Conservation (phyloP, 2,888 invertebrate genomes). For the Leptogaster cylindrica region DNA sequence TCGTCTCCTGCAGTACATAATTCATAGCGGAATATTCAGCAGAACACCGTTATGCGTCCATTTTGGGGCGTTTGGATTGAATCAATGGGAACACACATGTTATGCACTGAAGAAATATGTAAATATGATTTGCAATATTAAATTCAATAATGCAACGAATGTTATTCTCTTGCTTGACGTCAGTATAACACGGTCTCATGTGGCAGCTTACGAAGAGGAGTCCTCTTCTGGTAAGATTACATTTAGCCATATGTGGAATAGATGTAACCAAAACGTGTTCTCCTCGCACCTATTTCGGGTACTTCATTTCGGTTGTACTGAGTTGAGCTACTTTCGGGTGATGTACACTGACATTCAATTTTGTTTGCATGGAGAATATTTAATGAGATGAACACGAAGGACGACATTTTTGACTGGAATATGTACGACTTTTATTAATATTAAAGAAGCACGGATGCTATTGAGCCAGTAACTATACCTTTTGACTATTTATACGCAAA, state of each 20-base stretch:
- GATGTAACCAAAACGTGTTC: conserved; percentile 20
- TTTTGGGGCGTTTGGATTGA: neutral
- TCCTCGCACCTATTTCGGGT: conserved; percentile 29
- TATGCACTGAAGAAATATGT: conserved; percentile 8
- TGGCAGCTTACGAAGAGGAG: conserved; percentile 15
- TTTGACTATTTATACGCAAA: too few relatives aligned
- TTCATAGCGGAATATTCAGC: conserved; percentile 8
- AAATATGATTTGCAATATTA: conserved; percentile 38
- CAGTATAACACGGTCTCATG: conserved; percentile 31
- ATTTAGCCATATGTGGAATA: conserved; percentile 21
- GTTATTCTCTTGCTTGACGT: neutral
- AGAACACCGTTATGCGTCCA: neutral
- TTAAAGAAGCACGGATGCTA: too few relatives aligned
- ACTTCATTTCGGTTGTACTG: conserved; percentile 28
- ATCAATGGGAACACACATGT: conserved; percentile 23
- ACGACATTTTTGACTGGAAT: too few relatives aligned
- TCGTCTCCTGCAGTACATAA: conserved; percentile 22
- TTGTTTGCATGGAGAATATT: conserved; percentile 20
- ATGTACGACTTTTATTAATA: too few relatives aligned
- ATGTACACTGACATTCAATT: conserved; percentile 14
- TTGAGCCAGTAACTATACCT: too few relatives aligned
- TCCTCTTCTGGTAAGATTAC: conserved; percentile 14
- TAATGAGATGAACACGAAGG: neutral
- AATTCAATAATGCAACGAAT: conserved; percentile 36
- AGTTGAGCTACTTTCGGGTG: conserved; percentile 10